phyloP scores from a whole-genome alignment of 2,888 invertebrate genomes.

The Coenonympha glycerion region DNA sequence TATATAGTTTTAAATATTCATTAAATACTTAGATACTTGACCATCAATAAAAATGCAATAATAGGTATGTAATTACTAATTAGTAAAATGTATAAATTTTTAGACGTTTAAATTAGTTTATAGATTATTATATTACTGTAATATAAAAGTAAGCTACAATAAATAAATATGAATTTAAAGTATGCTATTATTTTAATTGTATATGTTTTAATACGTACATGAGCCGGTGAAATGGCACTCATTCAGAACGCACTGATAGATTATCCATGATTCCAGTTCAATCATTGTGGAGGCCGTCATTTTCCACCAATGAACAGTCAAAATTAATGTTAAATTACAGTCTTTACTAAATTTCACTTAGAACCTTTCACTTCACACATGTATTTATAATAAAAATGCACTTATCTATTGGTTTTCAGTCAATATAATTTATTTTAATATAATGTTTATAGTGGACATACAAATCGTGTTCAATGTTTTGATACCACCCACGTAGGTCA shows the following conservation, averaged over 20 bases:
- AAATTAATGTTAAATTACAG: slow-evolving; percentile 38
- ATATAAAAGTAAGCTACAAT: not conserved
- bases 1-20: too few species aligned
- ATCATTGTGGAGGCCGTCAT: slow-evolving; percentile 77
- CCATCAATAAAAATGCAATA: too few species aligned
- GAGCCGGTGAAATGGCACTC: slow-evolving; percentile 80
- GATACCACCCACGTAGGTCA: slow-evolving; percentile 50
- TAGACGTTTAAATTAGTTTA: not conserved
- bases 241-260: slow-evolving; percentile 81
- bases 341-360: slow-evolving; percentile 29
- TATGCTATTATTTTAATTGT: slow-evolving; percentile 11
- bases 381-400: slow-evolving; percentile 16
- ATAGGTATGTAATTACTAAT: not conserved
- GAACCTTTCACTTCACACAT: slow-evolving; percentile 26
- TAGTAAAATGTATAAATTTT: too few species aligned
- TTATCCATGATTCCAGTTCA: slow-evolving; percentile 82
- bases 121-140: not conserved
- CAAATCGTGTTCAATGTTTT: slow-evolving; percentile 44
- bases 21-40: too few species aligned
- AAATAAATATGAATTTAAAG: not conserved
- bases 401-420: slow-evolving; percentile 40
- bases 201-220: slow-evolving; percentile 69
- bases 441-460: slow-evolving; percentile 46
- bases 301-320: slow-evolving; percentile 41
- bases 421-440: slow-evolving; percentile 41